These are phyloP conservation scores for Dysmachus trigonus DNA, from an alignment of 2,888 invertebrate species.

Conservation along the genomic window DNA sequence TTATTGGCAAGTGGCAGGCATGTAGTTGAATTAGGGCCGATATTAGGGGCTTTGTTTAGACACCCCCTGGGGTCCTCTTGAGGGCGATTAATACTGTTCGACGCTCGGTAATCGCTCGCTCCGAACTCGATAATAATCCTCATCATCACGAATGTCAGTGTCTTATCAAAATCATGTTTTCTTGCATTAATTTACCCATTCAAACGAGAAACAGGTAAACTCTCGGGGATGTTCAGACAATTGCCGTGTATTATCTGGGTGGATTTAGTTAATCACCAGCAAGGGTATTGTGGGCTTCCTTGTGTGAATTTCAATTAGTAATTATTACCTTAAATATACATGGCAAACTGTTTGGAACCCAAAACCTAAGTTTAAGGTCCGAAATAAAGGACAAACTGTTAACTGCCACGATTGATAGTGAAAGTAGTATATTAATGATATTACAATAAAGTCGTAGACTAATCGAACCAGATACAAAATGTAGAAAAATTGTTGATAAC, in stretches of 20 bases:
- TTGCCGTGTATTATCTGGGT: neutral
- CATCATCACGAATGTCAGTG: conserved; percentile 18
- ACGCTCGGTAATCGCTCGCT: neutral
- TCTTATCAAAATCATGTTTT: conserved; percentile 6
- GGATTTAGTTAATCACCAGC: neutral
- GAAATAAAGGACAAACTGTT: no score
- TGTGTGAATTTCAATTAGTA: neutral
- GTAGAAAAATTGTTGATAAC: no score
- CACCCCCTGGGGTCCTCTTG: neutral
- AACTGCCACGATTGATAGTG: no score
- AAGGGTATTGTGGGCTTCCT: neutral
- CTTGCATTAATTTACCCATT: conserved; percentile 5
- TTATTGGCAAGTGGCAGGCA: neutral
- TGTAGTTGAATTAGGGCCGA: neutral
- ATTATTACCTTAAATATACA: neutral
- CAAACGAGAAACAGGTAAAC: neutral
- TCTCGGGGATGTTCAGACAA: neutral
- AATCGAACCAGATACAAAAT: no score
- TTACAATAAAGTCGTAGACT: no score
- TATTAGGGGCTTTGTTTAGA: neutral
- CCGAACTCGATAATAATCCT: conserved; percentile 15
- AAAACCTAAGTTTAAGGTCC: neutral
- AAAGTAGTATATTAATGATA: no score
- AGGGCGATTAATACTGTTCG: neutral
- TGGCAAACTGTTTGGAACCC: neutral